A percentile compares a stretch with the other conserved stretches of the same genome.
phyloP scores from a whole-genome alignment of 2,113 vertebrate species.

The Vidua chalybeata region DNA sequence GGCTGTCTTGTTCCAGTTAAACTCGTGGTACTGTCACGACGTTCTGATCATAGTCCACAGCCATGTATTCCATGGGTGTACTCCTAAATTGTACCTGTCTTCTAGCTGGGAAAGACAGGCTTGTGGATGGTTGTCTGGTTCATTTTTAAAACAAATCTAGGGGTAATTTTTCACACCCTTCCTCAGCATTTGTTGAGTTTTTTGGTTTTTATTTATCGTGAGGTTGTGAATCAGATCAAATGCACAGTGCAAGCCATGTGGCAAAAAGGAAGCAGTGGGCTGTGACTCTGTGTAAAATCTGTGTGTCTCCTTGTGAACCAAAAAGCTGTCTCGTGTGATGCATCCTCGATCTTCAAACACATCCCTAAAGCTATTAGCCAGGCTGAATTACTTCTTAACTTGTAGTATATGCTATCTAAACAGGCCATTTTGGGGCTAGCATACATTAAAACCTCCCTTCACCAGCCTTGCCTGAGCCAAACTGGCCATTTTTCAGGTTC shows the following conservation, averaged over 20 bases:
- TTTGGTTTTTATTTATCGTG: neutral
- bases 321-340: neutral
- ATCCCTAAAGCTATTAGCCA: conserved; percentile 21
- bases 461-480: neutral
- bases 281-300: neutral
- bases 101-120: neutral
- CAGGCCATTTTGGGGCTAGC: neutral
- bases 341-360: neutral
- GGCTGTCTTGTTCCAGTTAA: neutral
- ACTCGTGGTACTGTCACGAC: accelerated
- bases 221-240: neutral
- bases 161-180: neutral
- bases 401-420: neutral
- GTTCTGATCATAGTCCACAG: neutral
- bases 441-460: neutral
- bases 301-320: neutral
- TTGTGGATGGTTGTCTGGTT: neutral
- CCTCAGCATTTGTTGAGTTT: neutral
- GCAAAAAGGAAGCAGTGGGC: neutral
- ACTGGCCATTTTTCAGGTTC: conserved; percentile 44
- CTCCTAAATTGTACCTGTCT: neutral
- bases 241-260: neutral
- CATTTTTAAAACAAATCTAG: neutral
- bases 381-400: neutral
- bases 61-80: neutral